These are phyloP conservation scores for Phalacrocorax pelagicus DNA, from an alignment of 2,113 vertebrate genomes.

Conservation along the genomic window DNA sequence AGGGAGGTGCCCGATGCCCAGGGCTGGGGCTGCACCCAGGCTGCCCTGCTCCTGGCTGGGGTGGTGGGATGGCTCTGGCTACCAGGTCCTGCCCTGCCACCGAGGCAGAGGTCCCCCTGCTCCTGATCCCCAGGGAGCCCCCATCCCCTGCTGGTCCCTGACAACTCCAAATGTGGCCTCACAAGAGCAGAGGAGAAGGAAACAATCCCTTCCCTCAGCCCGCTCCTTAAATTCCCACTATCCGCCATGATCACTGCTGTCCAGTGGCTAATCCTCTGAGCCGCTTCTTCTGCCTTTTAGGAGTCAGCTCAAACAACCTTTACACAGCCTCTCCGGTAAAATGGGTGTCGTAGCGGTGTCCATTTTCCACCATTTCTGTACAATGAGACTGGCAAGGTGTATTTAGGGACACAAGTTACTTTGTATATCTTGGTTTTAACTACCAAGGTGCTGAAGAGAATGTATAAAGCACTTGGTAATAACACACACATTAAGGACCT, in stretches of 20 bases:
- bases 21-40: not conserved
- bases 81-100: not conserved
- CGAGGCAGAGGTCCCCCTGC: not conserved
- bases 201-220: not conserved
- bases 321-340: not conserved
- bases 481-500: not conserved
- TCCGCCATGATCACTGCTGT: not conserved
- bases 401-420: not conserved
- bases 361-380: not conserved
- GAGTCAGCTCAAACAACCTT: not conserved
- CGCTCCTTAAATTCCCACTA: not conserved
- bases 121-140: not conserved
- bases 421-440: not conserved
- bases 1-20: fast-evolving
- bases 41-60: not conserved
- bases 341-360: not conserved
- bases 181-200: not conserved
- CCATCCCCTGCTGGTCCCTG: not conserved
- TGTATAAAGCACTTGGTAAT: constrained; percentile 2
- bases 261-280: not conserved
- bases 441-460: not conserved
- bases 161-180: not conserved
- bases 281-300: not conserved
- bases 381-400: not conserved
- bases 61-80: not conserved